These are phyloP conservation scores for Tapirus terrestris DNA, from an alignment of 2,113 vertebrate genomes.

Conservation along the genomic window DNA sequence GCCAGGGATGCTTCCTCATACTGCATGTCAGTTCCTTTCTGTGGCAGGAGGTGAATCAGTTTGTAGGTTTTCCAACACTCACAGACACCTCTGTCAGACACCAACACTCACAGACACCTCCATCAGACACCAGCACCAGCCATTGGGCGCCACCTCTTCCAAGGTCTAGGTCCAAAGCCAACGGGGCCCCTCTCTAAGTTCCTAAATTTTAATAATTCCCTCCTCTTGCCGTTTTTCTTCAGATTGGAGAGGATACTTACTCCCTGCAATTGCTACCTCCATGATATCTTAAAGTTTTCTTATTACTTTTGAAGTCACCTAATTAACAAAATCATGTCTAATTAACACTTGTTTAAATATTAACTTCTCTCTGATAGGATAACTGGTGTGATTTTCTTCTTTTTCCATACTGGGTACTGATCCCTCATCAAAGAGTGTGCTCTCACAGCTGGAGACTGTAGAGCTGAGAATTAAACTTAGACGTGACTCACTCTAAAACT, in stretches of 20 bases:
- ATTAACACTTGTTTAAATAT: background rate
- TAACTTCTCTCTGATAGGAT: background rate
- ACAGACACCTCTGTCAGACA: background rate
- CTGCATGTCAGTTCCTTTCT: background rate
- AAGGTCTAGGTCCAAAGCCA: background rate
- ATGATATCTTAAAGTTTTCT: background rate
- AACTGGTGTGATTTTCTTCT: background rate
- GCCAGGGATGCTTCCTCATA: background rate
- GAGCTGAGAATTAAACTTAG: background rate
- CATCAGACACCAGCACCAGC: background rate
- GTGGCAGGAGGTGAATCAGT: background rate
- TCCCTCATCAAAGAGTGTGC: background rate
- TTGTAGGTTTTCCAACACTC: background rate
- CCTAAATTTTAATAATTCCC: background rate
- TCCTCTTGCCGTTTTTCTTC: background rate
- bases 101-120: background rate
- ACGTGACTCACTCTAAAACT: background rate
- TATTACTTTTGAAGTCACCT: background rate
- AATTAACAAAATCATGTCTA: background rate
- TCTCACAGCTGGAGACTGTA: background rate
- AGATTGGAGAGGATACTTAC: background rate
- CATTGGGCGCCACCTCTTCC: too few relatives aligned
- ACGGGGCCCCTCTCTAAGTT: accelerated
- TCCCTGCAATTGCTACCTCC: background rate
- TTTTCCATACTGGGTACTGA: background rate